phyloP scores from a whole-genome alignment of 1,140 invertebrate genomes.

The Nautilus pompilius region DNA sequence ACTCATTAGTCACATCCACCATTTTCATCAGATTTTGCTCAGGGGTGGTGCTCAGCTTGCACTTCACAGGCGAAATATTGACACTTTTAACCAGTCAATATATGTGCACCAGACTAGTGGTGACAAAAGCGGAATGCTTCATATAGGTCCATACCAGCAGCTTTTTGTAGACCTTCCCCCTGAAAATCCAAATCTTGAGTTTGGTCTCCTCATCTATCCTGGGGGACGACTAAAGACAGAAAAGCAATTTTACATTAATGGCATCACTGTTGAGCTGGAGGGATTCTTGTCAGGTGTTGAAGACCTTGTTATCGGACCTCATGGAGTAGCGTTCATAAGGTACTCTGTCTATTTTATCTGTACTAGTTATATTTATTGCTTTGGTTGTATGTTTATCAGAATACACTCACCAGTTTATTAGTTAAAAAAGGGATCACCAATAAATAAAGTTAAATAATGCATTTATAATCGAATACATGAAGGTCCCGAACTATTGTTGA shows the following conservation, averaged over 20 bases:
- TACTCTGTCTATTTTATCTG: not conserved
- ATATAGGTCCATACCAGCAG: conserved; percentile 28
- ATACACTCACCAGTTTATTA: no score
- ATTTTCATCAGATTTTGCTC: conserved; percentile 24
- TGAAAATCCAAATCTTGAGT: conserved; percentile 35
- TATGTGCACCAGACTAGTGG: conserved; percentile 29
- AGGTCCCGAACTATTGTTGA: no score
- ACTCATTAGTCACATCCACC: conserved; percentile 11
- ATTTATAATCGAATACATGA: no score
- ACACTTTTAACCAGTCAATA: conserved; percentile 27
- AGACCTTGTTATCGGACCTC: conserved; percentile 27
- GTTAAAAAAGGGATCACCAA: no score
- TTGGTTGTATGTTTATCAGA: no score
- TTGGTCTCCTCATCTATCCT: conserved; percentile 30
- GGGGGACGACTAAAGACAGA: conserved; percentile 25
- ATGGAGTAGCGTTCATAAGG: conserved; percentile 18
- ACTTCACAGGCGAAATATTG: conserved; percentile 23
- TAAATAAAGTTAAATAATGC: no score
- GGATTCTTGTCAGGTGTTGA: conserved; percentile 28
- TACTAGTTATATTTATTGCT: no score
- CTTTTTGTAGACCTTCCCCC: conserved; percentile 25
- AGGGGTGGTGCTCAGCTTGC: conserved; percentile 32
- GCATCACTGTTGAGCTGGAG: conserved; percentile 35
- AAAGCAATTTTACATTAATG: conserved; percentile 22
- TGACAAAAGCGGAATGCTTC: conserved; percentile 35